These are phyloP conservation scores for Acromyrmex echinatior DNA, from an alignment of 1,140 invertebrate genomes.

Conservation along the genomic window DNA sequence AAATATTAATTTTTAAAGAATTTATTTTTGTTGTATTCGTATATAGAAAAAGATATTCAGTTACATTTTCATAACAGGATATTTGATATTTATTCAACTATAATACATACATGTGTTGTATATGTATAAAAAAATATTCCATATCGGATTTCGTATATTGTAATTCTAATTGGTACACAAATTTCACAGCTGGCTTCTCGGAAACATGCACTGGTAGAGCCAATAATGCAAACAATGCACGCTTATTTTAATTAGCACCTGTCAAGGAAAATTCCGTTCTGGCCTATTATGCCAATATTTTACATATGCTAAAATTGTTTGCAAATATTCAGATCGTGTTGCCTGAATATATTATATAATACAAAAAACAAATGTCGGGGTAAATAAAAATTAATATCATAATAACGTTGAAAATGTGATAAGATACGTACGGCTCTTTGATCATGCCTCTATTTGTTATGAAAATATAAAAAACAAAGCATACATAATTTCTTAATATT, in stretches of 20 bases:
- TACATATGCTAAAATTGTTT: background rate
- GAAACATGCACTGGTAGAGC: background rate
- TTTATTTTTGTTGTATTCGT: background rate
- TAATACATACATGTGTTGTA: background rate
- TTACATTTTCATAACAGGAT: slow-evolving; percentile 24
- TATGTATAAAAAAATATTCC: background rate
- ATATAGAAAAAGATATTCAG: slow-evolving; percentile 1
- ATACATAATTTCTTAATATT: slow-evolving; percentile 21
- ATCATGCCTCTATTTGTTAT: background rate
- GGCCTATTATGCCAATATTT: slow-evolving; percentile 28
- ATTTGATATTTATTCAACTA: slow-evolving; percentile 51
- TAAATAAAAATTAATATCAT: slow-evolving; percentile 18
- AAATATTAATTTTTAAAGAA: slow-evolving; percentile 11
- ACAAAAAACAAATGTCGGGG: background rate
- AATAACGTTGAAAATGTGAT: slow-evolving; percentile 29
- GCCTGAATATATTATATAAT: slow-evolving; percentile 30
- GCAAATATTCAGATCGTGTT: background rate
- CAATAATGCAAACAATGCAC: slow-evolving; percentile 45
- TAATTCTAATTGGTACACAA: slow-evolving; percentile 46
- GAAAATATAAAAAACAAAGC: too few relatives aligned
- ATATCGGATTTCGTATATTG: slow-evolving; percentile 12
- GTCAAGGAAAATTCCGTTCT: slow-evolving; percentile 50
- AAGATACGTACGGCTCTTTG: background rate
- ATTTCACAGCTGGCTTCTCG: slow-evolving; percentile 29
- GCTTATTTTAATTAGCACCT: slow-evolving; percentile 52